Evolutionary conservation across 2,888 invertebrate genomes (phyloP).

Genomic region (Drosophila histrio): DNA sequence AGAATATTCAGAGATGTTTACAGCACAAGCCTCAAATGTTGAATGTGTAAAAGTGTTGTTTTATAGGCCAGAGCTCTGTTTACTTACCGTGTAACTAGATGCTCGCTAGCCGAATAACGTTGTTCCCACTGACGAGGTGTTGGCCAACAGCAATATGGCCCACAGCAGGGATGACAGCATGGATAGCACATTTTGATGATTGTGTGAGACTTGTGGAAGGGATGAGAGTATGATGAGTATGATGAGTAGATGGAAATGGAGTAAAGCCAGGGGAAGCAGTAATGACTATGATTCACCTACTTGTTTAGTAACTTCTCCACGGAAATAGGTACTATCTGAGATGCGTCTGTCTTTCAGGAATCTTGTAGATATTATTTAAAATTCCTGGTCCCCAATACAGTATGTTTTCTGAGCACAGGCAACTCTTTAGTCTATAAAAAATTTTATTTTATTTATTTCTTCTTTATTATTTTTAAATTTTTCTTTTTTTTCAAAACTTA

Average conservation of each 20-base stretch:
- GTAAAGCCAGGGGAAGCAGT: not conserved
- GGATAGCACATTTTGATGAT: not conserved
- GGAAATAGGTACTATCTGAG: not conserved
- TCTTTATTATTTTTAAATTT: not conserved
- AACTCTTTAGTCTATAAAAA: not conserved
- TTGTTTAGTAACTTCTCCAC: not conserved
- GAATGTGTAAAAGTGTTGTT: not conserved
- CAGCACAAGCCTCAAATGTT: not conserved
- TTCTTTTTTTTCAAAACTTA: not conserved
- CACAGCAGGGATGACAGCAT: not conserved
- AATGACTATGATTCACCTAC: not conserved
- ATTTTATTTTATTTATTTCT: not conserved
- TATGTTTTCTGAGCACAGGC: not conserved
- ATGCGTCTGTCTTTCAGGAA: not conserved
- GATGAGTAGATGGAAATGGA: not conserved
- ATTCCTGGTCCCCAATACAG: not conserved
- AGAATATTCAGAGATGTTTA: not conserved
- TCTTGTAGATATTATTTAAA: not conserved
- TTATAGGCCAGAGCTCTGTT: not conserved
- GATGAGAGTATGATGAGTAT: not conserved
- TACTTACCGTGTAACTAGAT: conserved; percentile 4
- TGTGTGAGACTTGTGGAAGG: not conserved
- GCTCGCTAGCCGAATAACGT: not conserved
- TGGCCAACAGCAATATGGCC: not conserved
- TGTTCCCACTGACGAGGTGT: not conserved